phyloP scores from a whole-genome alignment of 2,888 invertebrate species.

The Acanthosepion pharaonis region DNA sequence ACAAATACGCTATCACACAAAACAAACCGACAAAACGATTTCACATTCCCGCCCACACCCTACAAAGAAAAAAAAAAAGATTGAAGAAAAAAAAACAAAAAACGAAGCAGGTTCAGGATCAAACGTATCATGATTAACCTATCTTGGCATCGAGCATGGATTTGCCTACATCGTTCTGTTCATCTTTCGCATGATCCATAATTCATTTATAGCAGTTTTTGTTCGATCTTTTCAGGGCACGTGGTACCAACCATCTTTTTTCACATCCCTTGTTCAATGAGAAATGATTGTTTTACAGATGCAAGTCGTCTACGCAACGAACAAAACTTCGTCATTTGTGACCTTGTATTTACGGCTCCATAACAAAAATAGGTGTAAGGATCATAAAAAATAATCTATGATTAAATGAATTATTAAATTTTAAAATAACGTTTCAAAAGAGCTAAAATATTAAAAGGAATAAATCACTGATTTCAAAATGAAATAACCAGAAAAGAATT shows the following conservation, averaged over 20 bases:
- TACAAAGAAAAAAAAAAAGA: neutral
- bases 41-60: neutral
- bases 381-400: no score
- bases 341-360: neutral
- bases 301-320: neutral
- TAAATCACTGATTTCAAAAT: no score
- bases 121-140: neutral
- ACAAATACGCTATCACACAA: neutral
- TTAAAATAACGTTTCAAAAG: no score
- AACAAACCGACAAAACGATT: conserved; percentile 12
- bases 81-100: no score
- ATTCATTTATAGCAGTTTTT: neutral
- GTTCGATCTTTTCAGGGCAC: neutral
- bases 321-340: neutral
- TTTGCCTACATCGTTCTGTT: conserved; percentile 20
- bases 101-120: conserved; percentile 33
- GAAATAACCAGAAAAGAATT: no score
- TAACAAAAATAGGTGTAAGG: neutral
- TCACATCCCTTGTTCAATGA: neutral
- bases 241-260: neutral
- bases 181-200: neutral
- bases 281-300: neutral
- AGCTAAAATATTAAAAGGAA: no score
- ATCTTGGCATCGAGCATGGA: neutral
- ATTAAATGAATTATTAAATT: no score